phyloP scores from a whole-genome alignment of 2,797 vertebrate genomes.

The Karalla daura region DNA sequence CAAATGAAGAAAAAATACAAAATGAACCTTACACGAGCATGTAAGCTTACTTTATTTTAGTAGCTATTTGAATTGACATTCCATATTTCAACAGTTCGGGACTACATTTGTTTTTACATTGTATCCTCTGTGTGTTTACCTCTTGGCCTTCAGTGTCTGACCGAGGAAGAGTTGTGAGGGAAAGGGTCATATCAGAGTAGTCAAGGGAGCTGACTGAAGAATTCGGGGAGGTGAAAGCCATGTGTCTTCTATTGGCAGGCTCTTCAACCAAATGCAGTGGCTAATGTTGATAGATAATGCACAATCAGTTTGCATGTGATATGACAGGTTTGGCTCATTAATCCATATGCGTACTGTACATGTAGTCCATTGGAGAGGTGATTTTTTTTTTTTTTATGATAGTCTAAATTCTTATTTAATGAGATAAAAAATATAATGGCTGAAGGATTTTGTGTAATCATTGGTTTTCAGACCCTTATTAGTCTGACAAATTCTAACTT shows the following conservation, averaged over 20 bases:
- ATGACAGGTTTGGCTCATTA: neutral
- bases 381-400: too few species aligned
- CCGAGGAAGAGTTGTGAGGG: conserved; percentile 43
- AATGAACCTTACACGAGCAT: neutral
- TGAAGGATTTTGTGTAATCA: neutral
- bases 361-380: neutral
- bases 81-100: neutral
- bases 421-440: neutral
- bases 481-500: neutral
- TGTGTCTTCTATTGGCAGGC: conserved; percentile 59
- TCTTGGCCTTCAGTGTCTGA: conserved; percentile 45
- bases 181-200: conserved; percentile 63
- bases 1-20: conserved; percentile 6
- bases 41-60: neutral
- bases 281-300: conserved; percentile 72
- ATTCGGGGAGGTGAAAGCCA: conserved; percentile 66
- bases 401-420: too few species aligned
- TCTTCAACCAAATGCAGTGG: conserved; percentile 63
- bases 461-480: neutral
- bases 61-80: neutral
- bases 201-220: conserved; percentile 76
- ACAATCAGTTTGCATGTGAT: conserved; percentile 40
- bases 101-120: neutral
- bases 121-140: conserved; percentile 62
- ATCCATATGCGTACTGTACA: neutral